Evolutionary conservation across 2,797 vertebrate genomes (phyloP), one percentile per base, ranked within the genome.

Genomic region (Protosalanx chinensis): DNA sequence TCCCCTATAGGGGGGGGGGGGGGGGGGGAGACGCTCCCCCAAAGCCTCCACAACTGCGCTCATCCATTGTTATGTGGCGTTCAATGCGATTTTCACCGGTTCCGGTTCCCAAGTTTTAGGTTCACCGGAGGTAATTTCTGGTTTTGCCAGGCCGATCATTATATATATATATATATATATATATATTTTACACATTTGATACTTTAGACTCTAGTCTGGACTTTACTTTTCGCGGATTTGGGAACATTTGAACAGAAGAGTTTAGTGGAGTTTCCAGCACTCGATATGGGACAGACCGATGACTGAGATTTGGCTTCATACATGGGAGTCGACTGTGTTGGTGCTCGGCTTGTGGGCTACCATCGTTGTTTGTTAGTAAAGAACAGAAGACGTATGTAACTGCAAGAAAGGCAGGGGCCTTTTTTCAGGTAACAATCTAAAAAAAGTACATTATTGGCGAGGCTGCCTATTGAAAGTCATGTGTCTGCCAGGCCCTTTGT

Each of bases 31-130:
- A 87, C 82, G 87, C 88, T 78, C 83, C 86, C 73, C 82, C 84
- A 69, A 74, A 85, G 90, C 89, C 88, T 88, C 75, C 75, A 84
- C 80, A 67, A 69, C 77, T 88, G 79, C 83, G 56, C 74, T 72
- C 82, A 76, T 79, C 90, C 91, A 89, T 92, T 93, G 90, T 92
- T 89, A 87, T 90, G 83, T 68, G 84, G 86, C 77, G 86, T 84
- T 80, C 77, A 75, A 81, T 81, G 75, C 77, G 74, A 68, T 79
- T 62, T 82, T 78, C 84, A 85, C 82, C 89, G 80, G 76, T 77
- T 87, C 77, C 85, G 76, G 79, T 79, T 83, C 78, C 29, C 74
- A 70, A 70, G 72, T 64, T 64, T 74, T 73, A 51, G 73, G 72
- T 82, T 78, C 33, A n/a, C 81, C 18, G 71, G 69, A 83, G 81